These are phyloP conservation scores for Eupelmus urozonus DNA, from an alignment of 2,888 invertebrate genomes.

Conservation along the genomic window DNA sequence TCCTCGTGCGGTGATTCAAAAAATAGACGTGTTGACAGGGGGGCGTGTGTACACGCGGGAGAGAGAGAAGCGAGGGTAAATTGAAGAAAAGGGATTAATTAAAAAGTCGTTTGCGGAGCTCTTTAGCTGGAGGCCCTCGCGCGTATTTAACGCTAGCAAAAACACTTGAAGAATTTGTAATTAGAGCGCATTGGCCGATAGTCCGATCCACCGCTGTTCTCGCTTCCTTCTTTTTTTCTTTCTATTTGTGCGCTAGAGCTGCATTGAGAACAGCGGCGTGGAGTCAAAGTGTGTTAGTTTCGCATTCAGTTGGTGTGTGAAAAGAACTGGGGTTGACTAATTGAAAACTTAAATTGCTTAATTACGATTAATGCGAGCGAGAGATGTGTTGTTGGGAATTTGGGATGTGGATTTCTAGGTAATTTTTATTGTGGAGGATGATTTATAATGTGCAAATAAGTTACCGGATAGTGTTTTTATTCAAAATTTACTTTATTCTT, in stretches of 20 bases:
- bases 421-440: too few species aligned
- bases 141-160: slow-evolving; percentile 9
- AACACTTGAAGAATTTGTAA: slow-evolving; percentile 50
- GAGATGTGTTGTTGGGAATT: too few species aligned
- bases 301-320: neutral
- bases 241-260: neutral
- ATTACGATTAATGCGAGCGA: slow-evolving; percentile 9
- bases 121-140: slow-evolving; percentile 6
- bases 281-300: neutral
- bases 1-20: neutral
- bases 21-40: neutral
- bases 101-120: slow-evolving; percentile 45
- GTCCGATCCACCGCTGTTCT: neutral
- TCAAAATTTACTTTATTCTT: too few species aligned
- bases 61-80: neutral
- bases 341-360: slow-evolving; percentile 37
- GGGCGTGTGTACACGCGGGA: neutral
- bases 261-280: neutral
- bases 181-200: slow-evolving; percentile 32
- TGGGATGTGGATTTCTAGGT: too few species aligned
- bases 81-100: slow-evolving; percentile 39
- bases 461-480: too few species aligned
- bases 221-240: neutral
- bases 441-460: too few species aligned
- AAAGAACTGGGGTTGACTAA: slow-evolving; percentile 14